Evolutionary conservation across 2,113 vertebrate genomes (phyloP), one percentile per base, ranked within the genome.

Genomic region (Accipiter virgatus): DNA sequence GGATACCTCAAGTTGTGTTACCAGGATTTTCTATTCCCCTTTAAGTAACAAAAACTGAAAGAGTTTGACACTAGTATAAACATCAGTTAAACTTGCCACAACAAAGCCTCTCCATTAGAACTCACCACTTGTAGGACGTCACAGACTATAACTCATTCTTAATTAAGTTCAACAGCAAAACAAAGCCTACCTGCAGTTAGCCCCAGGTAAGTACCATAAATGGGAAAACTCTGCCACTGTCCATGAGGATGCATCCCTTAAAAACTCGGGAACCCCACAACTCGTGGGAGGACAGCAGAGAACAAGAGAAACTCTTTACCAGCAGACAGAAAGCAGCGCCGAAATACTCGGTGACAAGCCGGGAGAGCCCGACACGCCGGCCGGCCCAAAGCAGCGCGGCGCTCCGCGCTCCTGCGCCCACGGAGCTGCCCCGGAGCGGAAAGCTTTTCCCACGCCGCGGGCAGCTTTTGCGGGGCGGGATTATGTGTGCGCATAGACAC

Each of bases 401-500:
- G 6, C 53, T 13, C 1, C 23, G 2, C 31, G 18, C 20, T 56
- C 32, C 73, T 1, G 32, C 50, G 3, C 18, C 9, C 1, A 7
- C 20, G 21, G 27, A 29, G 32, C 40, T 19, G 48, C 48, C 27
- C 2, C 11, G 5, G 19, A 2, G 55, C 11, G 1, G 9, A 15
- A 40, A 18, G 3, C 23, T n/a, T 48, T 50, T 12, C 2, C 38
- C 68, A 7, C 9, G 7, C 59, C 11, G 3, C 0, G 55, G 13
- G 34, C 43, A n/a, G 18, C n/a, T 77, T 7, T 48, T 31, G 10
- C 32, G 6, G 19, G 65, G 19, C 40, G 16, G 21, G 7, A 6
- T 2, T 10, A 7, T 2, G 13, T 4, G 38, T 0, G 19, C 32
- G 14, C 52, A 1, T 0, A 43, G 8, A 8, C 4, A 31, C 0